These are phyloP conservation scores for Lypha dubia DNA, from an alignment of 2,888 invertebrate genomes.

Conservation along the genomic window DNA sequence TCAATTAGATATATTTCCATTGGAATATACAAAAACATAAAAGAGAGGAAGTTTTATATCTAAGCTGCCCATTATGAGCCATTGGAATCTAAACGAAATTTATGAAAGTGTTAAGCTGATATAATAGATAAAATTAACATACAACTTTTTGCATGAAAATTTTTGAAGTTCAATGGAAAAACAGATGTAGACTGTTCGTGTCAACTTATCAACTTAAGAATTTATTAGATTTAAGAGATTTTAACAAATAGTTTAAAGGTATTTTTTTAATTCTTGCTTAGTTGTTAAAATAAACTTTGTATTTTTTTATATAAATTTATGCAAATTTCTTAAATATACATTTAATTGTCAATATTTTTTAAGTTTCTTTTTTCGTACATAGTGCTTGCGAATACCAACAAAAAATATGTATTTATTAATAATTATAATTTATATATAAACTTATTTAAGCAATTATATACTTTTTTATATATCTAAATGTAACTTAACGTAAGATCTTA, in stretches of 20 bases:
- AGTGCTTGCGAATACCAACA: constrained; percentile 39
- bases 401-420: constrained; percentile 15
- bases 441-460: constrained; percentile 37
- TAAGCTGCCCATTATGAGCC: not conserved
- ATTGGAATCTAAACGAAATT: not conserved
- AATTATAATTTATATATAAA: constrained; percentile 43
- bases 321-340: constrained; percentile 35
- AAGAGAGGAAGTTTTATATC: not conserved
- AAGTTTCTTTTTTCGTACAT: constrained; percentile 7
- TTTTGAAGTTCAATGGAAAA: not conserved
- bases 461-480: constrained; percentile 16
- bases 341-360: constrained; percentile 14
- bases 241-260: constrained; percentile 12
- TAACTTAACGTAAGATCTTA: constrained; percentile 46
- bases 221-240: not conserved
- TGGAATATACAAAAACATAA: not conserved
- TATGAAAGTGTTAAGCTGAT: not conserved
- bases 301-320: constrained; percentile 15
- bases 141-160: constrained; percentile 41
- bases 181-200: not conserved
- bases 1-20: constrained; percentile 7
- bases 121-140: not conserved
- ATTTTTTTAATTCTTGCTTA: constrained; percentile 18
- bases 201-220: not conserved
- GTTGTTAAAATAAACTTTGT: not conserved